Conservation (phyloP, 1,140 invertebrate species). For the Delia radicum region DNA sequence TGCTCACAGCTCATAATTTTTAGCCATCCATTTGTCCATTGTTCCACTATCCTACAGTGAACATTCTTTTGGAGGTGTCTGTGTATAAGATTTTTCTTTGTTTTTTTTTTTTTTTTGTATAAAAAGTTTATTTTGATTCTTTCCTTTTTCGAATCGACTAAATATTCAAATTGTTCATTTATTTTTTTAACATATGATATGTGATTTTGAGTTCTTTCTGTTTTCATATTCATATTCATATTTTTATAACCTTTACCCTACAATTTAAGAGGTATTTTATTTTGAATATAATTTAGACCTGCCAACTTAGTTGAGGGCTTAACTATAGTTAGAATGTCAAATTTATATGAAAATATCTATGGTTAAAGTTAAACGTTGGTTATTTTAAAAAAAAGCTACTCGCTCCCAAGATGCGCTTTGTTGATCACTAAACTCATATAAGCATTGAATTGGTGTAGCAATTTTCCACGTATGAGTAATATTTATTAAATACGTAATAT, state of each 20-base stretch:
- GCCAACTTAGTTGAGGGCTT: too few relatives aligned
- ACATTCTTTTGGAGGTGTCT: not conserved
- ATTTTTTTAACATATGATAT: not conserved
- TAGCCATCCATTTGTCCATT: slow-evolving; percentile 19
- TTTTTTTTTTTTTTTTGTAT: not conserved
- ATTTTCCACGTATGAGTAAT: too few relatives aligned
- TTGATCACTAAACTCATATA: too few relatives aligned
- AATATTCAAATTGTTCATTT: slow-evolving; percentile 19
- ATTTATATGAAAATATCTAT: too few relatives aligned
- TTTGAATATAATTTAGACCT: too few relatives aligned
- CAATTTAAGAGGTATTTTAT: too few relatives aligned
- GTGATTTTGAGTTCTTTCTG: not conserved
- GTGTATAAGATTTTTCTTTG: not conserved
- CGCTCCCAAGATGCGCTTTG: too few relatives aligned
- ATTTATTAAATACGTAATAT: too few relatives aligned
- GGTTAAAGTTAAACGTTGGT: too few relatives aligned
- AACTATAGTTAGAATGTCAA: too few relatives aligned
- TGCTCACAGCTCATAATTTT: slow-evolving; percentile 22
- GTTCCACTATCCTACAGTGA: not conserved
- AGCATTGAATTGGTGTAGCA: too few relatives aligned
- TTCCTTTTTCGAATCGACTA: not conserved
- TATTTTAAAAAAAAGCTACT: too few relatives aligned
- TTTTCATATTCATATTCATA: not conserved
- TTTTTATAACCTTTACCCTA: slow-evolving; percentile 1
- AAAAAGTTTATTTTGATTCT: not conserved